Conservation (phyloP, 2,888 invertebrate species). For the Arctia plantaginis region DNA sequence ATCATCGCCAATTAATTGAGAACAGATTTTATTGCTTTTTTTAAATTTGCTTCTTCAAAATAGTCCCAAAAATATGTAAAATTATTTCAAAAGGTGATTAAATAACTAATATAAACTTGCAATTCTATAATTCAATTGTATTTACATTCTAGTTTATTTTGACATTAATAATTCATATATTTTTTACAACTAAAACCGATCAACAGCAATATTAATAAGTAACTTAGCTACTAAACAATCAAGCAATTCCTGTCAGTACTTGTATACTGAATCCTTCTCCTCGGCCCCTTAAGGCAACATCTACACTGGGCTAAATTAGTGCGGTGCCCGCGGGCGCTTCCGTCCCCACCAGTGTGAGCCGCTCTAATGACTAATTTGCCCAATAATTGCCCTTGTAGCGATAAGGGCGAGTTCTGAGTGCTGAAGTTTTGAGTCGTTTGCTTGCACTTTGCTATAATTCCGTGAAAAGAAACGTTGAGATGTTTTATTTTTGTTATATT, state of each 20-base stretch:
- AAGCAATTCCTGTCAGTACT: background rate
- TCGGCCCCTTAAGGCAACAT: conserved; percentile 41
- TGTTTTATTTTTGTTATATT: background rate
- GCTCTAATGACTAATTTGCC: conserved; percentile 59
- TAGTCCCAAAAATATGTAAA: no score
- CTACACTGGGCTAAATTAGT: conserved; percentile 57
- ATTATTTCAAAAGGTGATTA: no score
- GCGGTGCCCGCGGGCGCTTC: conserved; percentile 56
- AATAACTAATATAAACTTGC: no score
- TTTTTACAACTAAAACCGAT: background rate
- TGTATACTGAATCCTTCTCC: conserved; percentile 20
- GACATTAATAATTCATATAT: no score
- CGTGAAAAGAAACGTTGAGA: background rate
- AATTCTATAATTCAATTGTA: no score
- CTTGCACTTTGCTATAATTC: conserved; percentile 5
- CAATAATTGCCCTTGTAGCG: conserved; percentile 66
- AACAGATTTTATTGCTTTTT: no score
- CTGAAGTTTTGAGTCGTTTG: background rate
- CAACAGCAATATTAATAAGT: background rate
- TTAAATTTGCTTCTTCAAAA: no score
- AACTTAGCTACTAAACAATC: background rate
- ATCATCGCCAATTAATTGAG: no score
- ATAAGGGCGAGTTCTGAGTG: conserved; percentile 30
- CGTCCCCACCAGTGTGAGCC: conserved; percentile 45
- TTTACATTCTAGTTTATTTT: no score